These are phyloP conservation scores for Falco cherrug DNA, from an alignment of 2,797 vertebrate genomes.

Conservation along the genomic window DNA sequence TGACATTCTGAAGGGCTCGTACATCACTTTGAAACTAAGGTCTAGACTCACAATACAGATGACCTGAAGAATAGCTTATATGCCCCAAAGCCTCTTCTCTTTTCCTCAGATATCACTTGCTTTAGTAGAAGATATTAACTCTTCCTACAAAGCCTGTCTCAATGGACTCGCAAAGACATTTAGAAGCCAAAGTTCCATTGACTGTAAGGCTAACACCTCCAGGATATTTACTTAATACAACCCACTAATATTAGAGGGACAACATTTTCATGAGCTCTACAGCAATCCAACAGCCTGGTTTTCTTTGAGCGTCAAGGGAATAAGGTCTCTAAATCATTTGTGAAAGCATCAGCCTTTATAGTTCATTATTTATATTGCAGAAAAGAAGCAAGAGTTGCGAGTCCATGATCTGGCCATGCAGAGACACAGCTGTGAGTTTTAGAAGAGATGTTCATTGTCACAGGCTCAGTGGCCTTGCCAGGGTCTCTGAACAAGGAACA, in stretches of 20 bases:
- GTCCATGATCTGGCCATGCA: not conserved
- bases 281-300: not conserved
- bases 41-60: not conserved
- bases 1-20: conserved; percentile 15
- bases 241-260: not conserved
- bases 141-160: conserved; percentile 7
- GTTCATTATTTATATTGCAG: not conserved
- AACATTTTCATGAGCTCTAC: not conserved
- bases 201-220: not conserved
- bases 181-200: not conserved
- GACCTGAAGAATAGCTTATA: conserved; percentile 18
- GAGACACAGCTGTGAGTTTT: not conserved
- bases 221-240: conserved; percentile 15
- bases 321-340: conserved; percentile 14
- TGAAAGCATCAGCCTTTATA: not conserved
- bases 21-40: conserved; percentile 15
- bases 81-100: conserved; percentile 19
- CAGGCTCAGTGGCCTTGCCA: not conserved
- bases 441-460: not conserved
- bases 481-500: not conserved
- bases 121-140: not conserved
- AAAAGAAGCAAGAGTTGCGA: not conserved
- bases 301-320: not conserved
- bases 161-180: not conserved
- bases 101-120: not conserved